Conservation (phyloP, 2,113 vertebrate genomes). For the Paradisaea rubra region DNA sequence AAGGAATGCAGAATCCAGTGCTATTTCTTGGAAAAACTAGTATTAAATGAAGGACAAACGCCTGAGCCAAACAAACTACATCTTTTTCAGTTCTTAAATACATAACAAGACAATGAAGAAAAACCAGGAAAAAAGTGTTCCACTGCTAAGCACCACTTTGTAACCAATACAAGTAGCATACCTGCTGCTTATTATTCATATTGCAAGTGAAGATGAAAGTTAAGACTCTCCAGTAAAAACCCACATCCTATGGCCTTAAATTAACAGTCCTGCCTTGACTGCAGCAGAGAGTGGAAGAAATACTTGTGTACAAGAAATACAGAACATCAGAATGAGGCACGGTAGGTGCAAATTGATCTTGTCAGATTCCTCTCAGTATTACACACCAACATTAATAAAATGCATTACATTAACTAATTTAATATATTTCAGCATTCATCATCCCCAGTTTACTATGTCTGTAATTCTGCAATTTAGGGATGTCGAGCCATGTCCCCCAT, state of each 20-base stretch:
- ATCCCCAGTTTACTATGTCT: not conserved
- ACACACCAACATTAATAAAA: not conserved
- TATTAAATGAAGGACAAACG: conserved; percentile 15
- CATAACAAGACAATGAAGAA: not conserved
- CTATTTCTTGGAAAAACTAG: not conserved
- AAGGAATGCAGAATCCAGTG: not conserved
- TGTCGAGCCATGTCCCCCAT: not conserved
- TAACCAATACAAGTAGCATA: not conserved
- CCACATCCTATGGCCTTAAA: not conserved
- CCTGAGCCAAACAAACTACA: not conserved
- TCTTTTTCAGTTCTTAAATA: not conserved
- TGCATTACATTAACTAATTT: conserved; percentile 6
- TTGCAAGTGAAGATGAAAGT: conserved; percentile 14
- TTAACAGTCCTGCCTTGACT: not conserved
- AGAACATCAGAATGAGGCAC: not conserved
- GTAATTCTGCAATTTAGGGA: not conserved
- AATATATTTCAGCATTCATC: not conserved
- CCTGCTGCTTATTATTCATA: not conserved
- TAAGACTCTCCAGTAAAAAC: not conserved
- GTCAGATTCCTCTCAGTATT: not conserved
- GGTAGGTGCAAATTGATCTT: not conserved
- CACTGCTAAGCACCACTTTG: not conserved
- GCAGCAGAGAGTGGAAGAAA: not conserved
- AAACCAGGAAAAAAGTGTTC: not conserved
- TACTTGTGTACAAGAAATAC: not conserved